phyloP scores from a whole-genome alignment of 2,888 invertebrate species.

The Leuctra nigra region DNA sequence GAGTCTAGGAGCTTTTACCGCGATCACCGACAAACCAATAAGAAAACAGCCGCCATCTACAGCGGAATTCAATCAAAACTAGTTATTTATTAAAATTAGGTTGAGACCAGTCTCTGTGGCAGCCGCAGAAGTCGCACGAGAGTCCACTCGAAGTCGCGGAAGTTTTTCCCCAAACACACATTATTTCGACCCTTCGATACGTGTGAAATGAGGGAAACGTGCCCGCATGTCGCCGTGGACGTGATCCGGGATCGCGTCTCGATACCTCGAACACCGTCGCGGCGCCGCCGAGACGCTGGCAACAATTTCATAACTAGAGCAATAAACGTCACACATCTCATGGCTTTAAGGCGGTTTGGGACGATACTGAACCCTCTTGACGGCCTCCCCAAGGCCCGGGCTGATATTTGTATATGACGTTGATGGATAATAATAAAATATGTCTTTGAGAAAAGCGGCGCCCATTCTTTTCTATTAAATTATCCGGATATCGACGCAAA shows the following conservation, averaged over 20 bases:
- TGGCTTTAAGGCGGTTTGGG: no score
- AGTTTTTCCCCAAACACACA: neutral
- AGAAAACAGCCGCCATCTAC: neutral
- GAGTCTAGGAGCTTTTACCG: neutral
- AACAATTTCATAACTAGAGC: conserved; percentile 10
- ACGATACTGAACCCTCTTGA: no score
- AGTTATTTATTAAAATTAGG: conserved; percentile 15
- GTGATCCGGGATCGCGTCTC: neutral
- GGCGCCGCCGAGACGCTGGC: neutral
- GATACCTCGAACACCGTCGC: neutral
- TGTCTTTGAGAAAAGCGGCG: no score
- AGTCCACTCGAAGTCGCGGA: no score
- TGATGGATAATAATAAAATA: no score
- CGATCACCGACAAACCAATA: neutral
- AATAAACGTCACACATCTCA: neutral
- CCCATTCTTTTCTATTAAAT: no score
- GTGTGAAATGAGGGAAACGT: conserved; percentile 7
- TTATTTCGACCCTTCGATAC: neutral
- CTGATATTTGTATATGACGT: no score
- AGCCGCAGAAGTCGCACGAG: no score
- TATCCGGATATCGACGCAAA: no score
- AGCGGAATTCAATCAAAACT: conserved; percentile 12
- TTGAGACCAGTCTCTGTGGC: conserved; percentile 7
- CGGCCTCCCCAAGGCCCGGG: no score
- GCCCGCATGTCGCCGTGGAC: neutral